Evolutionary conservation across 2,113 vertebrate species (phyloP), one percentile per base, ranked within the genome.

Genomic region (Phasianus colchicus): DNA sequence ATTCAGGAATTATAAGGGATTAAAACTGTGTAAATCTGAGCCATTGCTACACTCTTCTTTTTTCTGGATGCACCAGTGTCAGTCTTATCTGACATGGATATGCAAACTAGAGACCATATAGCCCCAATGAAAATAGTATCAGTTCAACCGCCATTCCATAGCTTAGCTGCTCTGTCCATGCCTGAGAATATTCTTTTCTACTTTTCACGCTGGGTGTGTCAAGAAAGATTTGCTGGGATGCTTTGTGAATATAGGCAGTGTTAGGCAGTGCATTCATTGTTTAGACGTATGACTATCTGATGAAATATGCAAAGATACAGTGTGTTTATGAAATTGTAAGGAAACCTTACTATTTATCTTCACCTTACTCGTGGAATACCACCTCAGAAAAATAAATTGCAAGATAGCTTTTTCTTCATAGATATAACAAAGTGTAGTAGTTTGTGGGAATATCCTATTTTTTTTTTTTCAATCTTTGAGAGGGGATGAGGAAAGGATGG

Each of bases 1-100:
- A 3, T 86, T 76, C 82, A 76, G 82, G 93, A 91, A 92, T 96
- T 96, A 94, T 61, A 6, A 65, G 58, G 85, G 91, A 94, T 96
- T 92, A 91, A 92, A 95, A 45, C 48, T 58, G 13, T 72, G 83
- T 87, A 82, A 85, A 92, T 89, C 85, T 83, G 82, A 95, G 78
- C 89, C 75, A 83, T 54, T 54, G 80, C 86, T 81, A 13, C 88
- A 65, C 73, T 90, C 45, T 70, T 64, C 57, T 87, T 71, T 74
- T 57, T 76, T 57, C 69, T 81, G 57, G 16, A 13, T n/a, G 36
- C 52, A 83, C 34, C 32, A 17, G 25, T 7, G 5, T 47, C 58
- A 72, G 47, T 63, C 38, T 52, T 75, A 32, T 43, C 25, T 72
- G 85, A 45, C 11, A 14, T 19, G 42, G 52, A 17, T 50, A 2